Evolutionary conservation across 2,797 vertebrate species (phyloP).

Genomic region (Myotis pilosus): DNA sequence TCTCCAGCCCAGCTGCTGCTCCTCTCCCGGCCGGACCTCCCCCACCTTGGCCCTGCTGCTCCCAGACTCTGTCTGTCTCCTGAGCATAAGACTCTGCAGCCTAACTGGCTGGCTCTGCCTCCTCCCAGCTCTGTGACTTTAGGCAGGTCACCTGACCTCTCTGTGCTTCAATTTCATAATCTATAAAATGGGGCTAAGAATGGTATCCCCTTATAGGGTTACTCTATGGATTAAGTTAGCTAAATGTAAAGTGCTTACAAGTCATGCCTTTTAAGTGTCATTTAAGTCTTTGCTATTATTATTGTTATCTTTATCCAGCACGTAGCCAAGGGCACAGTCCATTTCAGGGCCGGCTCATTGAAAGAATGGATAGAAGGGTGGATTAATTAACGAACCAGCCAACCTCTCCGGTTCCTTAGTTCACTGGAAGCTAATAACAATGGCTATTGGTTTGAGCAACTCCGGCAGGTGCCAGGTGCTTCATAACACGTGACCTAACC

Average conservation of each 20-base stretch:
- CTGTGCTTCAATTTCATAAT: not conserved
- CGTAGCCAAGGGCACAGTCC: not conserved
- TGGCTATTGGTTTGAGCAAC: not conserved
- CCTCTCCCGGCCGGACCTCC: not conserved
- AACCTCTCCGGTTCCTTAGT: not conserved
- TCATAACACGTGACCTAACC: rapidly evolving
- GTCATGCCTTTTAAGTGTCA: not conserved
- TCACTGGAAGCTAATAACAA: not conserved
- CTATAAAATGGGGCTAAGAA: not conserved
- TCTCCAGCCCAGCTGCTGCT: not conserved
- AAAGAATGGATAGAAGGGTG: not conserved
- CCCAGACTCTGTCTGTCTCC: not conserved
- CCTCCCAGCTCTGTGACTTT: not conserved
- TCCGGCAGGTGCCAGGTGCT: not conserved
- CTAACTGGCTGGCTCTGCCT: not conserved
- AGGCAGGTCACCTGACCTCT: not conserved
- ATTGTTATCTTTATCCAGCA: not conserved
- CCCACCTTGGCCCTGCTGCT: not conserved
- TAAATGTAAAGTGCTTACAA: not conserved
- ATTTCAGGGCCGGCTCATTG: not conserved
- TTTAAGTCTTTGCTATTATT: not conserved
- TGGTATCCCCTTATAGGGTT: not conserved
- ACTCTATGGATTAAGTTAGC: not conserved
- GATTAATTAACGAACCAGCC: not conserved
- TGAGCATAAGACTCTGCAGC: not conserved